Conservation (phyloP, 2,888 invertebrate genomes). For the Troides oblongomaculatus region DNA sequence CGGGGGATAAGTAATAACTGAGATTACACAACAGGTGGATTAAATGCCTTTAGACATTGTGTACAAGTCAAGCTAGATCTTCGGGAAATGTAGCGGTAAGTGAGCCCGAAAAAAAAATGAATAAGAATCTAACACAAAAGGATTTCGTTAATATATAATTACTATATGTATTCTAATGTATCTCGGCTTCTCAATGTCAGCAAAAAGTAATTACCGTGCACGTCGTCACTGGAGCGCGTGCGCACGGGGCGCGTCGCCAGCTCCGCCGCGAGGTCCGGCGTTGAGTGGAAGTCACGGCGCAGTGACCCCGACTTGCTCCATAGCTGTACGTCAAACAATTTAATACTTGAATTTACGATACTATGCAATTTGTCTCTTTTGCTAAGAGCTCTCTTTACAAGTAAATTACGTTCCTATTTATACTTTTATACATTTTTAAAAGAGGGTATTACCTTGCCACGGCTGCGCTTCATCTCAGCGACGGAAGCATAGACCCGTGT, state of each 20-base stretch:
- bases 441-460: slow-evolving; percentile 81
- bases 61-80: too few relatives aligned
- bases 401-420: background rate
- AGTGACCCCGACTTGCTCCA: slow-evolving; percentile 78
- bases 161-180: too few relatives aligned
- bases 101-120: too few relatives aligned
- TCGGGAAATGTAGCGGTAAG: too few relatives aligned
- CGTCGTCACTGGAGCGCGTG: slow-evolving; percentile 70
- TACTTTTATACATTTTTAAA: background rate
- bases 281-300: slow-evolving; percentile 92
- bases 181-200: background rate
- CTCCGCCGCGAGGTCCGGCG: slow-evolving; percentile 87
- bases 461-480: slow-evolving; percentile 95
- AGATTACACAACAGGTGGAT: too few relatives aligned
- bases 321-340: slow-evolving; percentile 52
- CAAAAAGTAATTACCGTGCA: slow-evolving; percentile 53
- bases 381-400: background rate
- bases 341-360: background rate
- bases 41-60: too few relatives aligned
- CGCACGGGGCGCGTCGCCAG: slow-evolving; percentile 56
- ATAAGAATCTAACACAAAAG: too few relatives aligned
- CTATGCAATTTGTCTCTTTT: background rate
- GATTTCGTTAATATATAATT: too few relatives aligned
- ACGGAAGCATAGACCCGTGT: slow-evolving; percentile 93
- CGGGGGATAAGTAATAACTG: too few relatives aligned